Evolutionary conservation across 2,888 invertebrate genomes (phyloP).

Genomic region (Synergus itoensis): DNA sequence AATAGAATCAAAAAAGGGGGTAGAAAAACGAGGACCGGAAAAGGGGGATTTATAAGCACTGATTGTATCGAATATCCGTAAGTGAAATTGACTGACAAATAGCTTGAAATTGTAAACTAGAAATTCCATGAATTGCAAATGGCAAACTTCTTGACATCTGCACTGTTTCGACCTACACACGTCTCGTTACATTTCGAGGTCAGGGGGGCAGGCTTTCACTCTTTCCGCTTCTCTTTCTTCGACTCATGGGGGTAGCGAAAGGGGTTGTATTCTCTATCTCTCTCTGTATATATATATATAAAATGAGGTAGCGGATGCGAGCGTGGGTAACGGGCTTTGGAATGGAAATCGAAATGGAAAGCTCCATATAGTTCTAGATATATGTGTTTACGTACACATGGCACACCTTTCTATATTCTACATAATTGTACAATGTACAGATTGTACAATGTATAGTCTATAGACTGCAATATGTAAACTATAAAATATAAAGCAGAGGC

Average conservation of each 20-base stretch:
- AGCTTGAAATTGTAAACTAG: no score
- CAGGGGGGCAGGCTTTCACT: slow-evolving; percentile 32
- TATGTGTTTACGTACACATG: background rate
- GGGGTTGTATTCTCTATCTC: no score
- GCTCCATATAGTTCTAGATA: background rate
- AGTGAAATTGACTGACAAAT: no score
- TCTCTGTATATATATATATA: no score
- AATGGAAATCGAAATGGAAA: slow-evolving; percentile 18
- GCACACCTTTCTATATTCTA: background rate
- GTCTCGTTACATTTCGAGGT: background rate
- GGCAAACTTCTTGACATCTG: background rate
- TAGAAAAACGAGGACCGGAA: no score
- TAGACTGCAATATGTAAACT: background rate
- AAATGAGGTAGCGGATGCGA: background rate
- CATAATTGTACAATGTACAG: slow-evolving; percentile 1
- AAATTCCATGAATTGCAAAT: background rate
- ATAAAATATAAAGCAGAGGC: slow-evolving; percentile 10
- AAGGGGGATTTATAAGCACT: no score
- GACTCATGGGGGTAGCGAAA: background rate
- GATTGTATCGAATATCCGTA: no score
- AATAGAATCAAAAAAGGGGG: no score
- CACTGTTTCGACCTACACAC: background rate
- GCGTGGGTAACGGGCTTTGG: background rate
- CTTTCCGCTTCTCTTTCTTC: slow-evolving; percentile 4
- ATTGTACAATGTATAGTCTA: no score